Conservation (phyloP, 2,113 vertebrate species). For the Falcunculus frontatus region DNA sequence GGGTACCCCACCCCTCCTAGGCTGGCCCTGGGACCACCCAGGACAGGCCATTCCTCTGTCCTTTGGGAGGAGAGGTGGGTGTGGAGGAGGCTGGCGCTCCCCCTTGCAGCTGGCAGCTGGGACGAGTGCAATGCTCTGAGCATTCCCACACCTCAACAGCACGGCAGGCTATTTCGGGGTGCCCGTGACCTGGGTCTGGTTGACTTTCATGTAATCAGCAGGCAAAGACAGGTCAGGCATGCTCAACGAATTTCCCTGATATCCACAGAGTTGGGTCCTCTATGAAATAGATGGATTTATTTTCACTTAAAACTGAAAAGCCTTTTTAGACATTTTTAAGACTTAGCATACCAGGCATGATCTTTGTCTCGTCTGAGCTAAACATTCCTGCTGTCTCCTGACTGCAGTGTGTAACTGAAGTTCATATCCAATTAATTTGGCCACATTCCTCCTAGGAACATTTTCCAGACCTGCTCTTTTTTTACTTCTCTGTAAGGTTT, state of each 20-base stretch:
- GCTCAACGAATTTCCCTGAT: rapidly evolving
- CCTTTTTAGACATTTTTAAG: neutral
- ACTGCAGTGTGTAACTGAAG: neutral
- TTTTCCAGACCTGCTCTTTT: neutral
- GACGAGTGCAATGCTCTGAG: rapidly evolving
- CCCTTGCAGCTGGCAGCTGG: rapidly evolving
- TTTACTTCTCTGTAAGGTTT: neutral
- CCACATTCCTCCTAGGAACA: neutral
- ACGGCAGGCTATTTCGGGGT: rapidly evolving
- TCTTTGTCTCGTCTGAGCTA: neutral
- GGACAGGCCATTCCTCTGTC: neutral
- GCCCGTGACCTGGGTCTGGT: neutral
- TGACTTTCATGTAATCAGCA: neutral
- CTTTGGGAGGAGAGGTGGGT: neutral
- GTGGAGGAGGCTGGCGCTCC: neutral
- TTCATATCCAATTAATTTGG: neutral
- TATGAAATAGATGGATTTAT: rapidly evolving
- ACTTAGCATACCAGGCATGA: rapidly evolving
- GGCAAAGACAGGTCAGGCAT: neutral
- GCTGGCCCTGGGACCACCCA: too few species aligned
- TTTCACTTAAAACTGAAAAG: neutral
- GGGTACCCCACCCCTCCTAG: rapidly evolving
- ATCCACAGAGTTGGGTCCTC: neutral
- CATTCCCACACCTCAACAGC: rapidly evolving
- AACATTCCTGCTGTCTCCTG: neutral